A percentile compares a stretch with the other conserved stretches of the same genome.
Evolutionary conservation across 2,888 invertebrate species (phyloP).

Genomic region (Dasypolia templi): DNA sequence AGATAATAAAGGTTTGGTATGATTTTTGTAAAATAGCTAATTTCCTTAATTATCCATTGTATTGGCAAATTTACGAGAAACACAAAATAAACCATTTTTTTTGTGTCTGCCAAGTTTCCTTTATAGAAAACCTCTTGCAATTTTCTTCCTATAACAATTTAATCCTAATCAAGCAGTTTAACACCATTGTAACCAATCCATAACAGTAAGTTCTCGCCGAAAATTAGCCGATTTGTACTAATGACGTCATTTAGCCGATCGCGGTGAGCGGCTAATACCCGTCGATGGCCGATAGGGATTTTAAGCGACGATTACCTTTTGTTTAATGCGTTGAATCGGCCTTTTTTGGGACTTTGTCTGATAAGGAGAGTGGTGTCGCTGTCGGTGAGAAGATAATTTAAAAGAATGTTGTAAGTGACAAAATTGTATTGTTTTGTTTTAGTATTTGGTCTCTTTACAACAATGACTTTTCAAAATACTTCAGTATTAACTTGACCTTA

Average conservation of each 20-base stretch:
- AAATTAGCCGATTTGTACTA: conserved; percentile 65
- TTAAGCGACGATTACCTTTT: conserved; percentile 56
- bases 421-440: too few relatives aligned
- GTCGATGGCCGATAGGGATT: conserved; percentile 52
- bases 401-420: too few relatives aligned
- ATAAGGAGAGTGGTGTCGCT: conserved; percentile 7
- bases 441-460: too few relatives aligned
- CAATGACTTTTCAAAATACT: too few relatives aligned
- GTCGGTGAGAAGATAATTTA: too few relatives aligned
- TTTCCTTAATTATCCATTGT: too few relatives aligned
- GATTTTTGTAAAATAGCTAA: too few relatives aligned
- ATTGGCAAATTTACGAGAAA: too few relatives aligned
- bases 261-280: conserved; percentile 53
- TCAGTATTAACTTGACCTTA: too few relatives aligned
- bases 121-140: not conserved
- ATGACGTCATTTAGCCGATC: conserved; percentile 59
- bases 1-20: too few relatives aligned
- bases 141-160: not conserved
- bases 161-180: conserved; percentile 50
- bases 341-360: conserved; percentile 40
- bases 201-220: conserved; percentile 57
- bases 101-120: not conserved
- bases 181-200: conserved; percentile 34
- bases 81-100: too few relatives aligned
- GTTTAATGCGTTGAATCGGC: conserved; percentile 51